Conservation (phyloP, 2,797 vertebrate genomes). For the Pipistrellus pipistrellus region DNA sequence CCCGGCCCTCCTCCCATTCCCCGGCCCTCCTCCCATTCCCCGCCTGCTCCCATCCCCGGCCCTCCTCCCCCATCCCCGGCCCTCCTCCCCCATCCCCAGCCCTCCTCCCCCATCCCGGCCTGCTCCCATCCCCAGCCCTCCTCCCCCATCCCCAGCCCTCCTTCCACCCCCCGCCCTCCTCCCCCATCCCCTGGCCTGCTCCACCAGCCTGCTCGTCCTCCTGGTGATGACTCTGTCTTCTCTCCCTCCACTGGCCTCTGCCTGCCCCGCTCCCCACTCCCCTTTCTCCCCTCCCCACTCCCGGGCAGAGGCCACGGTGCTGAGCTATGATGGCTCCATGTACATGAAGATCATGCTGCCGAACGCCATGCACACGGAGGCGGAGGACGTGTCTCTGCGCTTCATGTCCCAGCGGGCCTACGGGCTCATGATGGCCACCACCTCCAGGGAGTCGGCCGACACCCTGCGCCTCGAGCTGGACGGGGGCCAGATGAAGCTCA, state of each 20-base stretch:
- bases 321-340: constrained; percentile 98
- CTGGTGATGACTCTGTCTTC: constrained; percentile 38
- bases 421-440: constrained; percentile 97
- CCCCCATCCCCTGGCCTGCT: no score
- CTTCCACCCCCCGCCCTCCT: no score
- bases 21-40: no score
- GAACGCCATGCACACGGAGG: constrained; percentile 94
- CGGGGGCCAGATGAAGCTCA: constrained; percentile 95
- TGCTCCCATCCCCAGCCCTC: no score
- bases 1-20: no score
- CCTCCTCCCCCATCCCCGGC: neutral
- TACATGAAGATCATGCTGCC: constrained; percentile 96
- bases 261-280: neutral
- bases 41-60: fast-evolving
- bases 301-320: constrained; percentile 93
- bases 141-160: no score
- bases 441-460: constrained; percentile 97
- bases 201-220: neutral
- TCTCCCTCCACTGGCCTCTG: constrained; percentile 8
- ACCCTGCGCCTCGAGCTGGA: constrained; percentile 97
- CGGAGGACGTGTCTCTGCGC: constrained; percentile 95
- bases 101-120: neutral
- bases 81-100: neutral
- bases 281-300: neutral
- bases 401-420: constrained; percentile 98